These are phyloP conservation scores for Xerus inauris DNA, from an alignment of 2,113 vertebrate species.

Conservation along the genomic window DNA sequence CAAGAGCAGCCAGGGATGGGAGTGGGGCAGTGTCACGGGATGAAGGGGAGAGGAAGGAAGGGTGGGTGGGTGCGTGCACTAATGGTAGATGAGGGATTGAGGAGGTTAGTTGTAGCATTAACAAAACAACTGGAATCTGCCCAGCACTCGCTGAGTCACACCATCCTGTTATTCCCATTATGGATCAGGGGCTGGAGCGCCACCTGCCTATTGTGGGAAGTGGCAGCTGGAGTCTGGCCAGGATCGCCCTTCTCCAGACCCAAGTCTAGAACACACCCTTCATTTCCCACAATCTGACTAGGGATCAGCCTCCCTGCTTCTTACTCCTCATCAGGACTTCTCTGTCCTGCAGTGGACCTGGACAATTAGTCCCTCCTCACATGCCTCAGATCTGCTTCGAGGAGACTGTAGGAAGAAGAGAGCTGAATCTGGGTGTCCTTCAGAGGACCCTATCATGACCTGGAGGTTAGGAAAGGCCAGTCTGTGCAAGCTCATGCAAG, in stretches of 20 bases:
- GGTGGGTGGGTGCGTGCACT: rapidly evolving
- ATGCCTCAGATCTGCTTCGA: background rate
- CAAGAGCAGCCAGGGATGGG: background rate
- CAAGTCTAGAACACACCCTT: background rate
- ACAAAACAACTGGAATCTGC: too few relatives aligned
- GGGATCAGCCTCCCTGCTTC: background rate
- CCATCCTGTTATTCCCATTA: background rate
- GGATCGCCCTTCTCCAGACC: background rate
- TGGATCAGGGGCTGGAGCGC: background rate
- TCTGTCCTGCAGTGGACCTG: background rate
- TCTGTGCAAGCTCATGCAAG: background rate
- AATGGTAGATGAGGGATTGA: rapidly evolving
- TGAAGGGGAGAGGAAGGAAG: background rate
- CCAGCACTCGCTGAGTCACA: background rate
- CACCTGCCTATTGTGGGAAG: background rate
- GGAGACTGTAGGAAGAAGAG: background rate
- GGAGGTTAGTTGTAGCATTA: too few relatives aligned
- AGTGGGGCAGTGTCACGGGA: too few relatives aligned
- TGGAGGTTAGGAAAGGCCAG: background rate
- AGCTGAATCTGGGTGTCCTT: background rate
- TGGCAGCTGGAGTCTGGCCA: background rate
- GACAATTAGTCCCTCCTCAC: rapidly evolving
- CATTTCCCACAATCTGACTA: background rate
- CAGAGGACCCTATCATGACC: background rate
- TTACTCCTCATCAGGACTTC: background rate